These are phyloP conservation scores for Xenopus tropicalis DNA, from an alignment of 2,113 vertebrate species.

Conservation along the genomic window UCB_Xtro_10.0 CM004450.2:77627001-77627500, in stretches of 20 bases:
- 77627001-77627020: too few relatives aligned
- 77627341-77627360: constrained; percentile 3
- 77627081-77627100: too few relatives aligned
- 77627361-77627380: constrained; percentile 28
- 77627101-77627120: not conserved
- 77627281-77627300: constrained; percentile 22
- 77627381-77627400: constrained; percentile 14
- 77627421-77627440: not conserved
- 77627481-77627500: not conserved
- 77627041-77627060: too few relatives aligned
- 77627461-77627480: not conserved
- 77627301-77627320: constrained; percentile 19
- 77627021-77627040: too few relatives aligned
- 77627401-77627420: constrained; percentile 13
- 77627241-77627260: constrained; percentile 15
- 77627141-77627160: too few relatives aligned
- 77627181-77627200: too few relatives aligned
- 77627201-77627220: too few relatives aligned
- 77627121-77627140: constrained; percentile 6
- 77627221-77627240: constrained; percentile 22
- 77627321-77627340: constrained; percentile 20
- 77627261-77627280: constrained; percentile 3
- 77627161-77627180: not conserved
- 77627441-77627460: constrained; percentile 21
- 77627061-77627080: too few relatives aligned